Evolutionary conservation across 2,888 invertebrate genomes (phyloP).

Genomic region (Iphiclides podalirius): DNA sequence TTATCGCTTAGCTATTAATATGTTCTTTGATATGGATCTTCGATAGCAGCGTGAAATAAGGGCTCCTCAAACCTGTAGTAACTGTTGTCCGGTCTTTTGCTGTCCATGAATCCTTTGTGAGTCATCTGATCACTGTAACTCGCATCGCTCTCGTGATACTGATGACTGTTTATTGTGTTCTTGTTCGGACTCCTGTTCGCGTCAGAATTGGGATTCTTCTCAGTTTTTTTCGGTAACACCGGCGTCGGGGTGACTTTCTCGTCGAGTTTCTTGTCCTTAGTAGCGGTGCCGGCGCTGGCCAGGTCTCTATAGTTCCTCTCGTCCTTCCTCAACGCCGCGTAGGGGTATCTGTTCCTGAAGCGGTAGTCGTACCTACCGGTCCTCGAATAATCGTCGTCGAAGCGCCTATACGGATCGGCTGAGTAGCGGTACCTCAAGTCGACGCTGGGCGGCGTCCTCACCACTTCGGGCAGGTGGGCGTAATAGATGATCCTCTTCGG

Average conservation of each 20-base stretch:
- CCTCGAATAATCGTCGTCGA: conserved; percentile 63
- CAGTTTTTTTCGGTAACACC: conserved; percentile 61
- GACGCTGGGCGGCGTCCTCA: conserved; percentile 80
- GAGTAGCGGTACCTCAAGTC: conserved; percentile 77
- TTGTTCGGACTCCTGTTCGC: conserved; percentile 45
- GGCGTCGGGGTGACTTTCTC: conserved; percentile 73
- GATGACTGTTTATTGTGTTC: conserved; percentile 69
- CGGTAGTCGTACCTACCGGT: conserved; percentile 69
- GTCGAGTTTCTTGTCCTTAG: conserved; percentile 67
- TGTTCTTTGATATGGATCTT: conserved; percentile 70
- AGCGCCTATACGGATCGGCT: conserved; percentile 64
- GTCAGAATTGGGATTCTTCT: conserved; percentile 33
- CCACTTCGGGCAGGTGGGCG: conserved; percentile 85
- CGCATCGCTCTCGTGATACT: conserved; percentile 61
- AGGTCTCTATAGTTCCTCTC: conserved; percentile 70
- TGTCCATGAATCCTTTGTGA: conserved; percentile 60
- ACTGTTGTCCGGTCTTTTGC: conserved; percentile 57
- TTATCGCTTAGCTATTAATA: conserved; percentile 56
- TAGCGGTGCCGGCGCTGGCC: conserved; percentile 63
- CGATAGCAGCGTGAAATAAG: conserved; percentile 62
- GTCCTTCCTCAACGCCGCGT: conserved; percentile 66
- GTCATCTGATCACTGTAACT: conserved; percentile 53
- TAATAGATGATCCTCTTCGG: conserved; percentile 85
- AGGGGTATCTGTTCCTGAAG: conserved; percentile 66
- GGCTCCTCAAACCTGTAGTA: conserved; percentile 69